phyloP scores from a whole-genome alignment of 2,888 invertebrate genomes.

The Ectobius pallidus region DNA sequence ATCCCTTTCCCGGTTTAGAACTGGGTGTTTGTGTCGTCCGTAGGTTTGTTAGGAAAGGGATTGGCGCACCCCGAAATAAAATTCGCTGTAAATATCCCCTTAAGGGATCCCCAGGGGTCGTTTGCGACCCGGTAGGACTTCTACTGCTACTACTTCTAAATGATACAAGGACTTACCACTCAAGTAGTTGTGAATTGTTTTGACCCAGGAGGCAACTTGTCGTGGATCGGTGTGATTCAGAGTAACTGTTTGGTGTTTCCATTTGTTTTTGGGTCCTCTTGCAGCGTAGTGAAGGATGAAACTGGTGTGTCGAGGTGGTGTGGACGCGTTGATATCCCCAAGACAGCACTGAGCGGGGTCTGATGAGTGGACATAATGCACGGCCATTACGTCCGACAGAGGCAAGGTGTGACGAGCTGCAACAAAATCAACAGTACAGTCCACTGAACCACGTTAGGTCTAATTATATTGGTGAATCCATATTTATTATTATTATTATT shows the following conservation, averaged over 20 bases:
- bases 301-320: conserved; percentile 52
- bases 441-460: background rate
- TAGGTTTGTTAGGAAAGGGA: no score
- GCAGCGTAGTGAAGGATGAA: conserved; percentile 70
- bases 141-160: no score
- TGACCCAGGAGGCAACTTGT: conserved; percentile 68
- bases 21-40: no score
- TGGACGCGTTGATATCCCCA: conserved; percentile 21
- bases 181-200: conserved; percentile 62
- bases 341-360: conserved; percentile 48
- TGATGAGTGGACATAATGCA: conserved; percentile 56
- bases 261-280: conserved; percentile 61
- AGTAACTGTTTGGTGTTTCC: conserved; percentile 63
- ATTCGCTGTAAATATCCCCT: no score
- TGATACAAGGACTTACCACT: conserved; percentile 58
- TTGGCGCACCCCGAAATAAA: no score
- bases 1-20: no score
- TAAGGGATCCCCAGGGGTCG: no score
- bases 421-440: conserved; percentile 45
- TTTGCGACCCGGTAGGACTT: no score
- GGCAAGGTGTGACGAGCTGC: conserved; percentile 62
- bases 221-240: conserved; percentile 65
- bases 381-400: conserved; percentile 62
- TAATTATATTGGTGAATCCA: background rate
- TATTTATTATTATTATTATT: background rate